Evolutionary conservation across 2,113 vertebrate genomes (phyloP), one percentile per base, ranked within the genome.

Genomic region (Sakesphorus luctuosus): DNA sequence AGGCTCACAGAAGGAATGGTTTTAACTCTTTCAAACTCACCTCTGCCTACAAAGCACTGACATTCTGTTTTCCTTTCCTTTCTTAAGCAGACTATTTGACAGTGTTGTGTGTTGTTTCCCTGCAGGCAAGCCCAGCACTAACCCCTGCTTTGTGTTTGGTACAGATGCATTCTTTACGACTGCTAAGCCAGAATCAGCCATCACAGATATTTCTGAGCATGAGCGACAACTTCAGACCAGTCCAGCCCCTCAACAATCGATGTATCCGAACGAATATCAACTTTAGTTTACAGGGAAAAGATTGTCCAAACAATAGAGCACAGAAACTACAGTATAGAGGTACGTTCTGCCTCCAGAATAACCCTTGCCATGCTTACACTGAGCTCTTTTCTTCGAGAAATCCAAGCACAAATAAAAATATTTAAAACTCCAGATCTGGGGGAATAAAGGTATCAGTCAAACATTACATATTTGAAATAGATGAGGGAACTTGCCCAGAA

Each of bases 201-300:
- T 99, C 99, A 91, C 99, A 99, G 98, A 99, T 99, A 97, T 99
- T 99, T 97, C 98, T 99, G 97, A 99, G 99, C 98, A 99, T 99
- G 99, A 99, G 99, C 9, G 99, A 99, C 97, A 99, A 99, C 81
- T 99, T 99, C 91, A 98, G 99, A 94, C 99, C 99, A 3, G 98
- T 99, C n/a, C 99, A 99, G 97, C 98, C 99, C 15, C 98, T 99
- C 86, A 99, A 99, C 98, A 99, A 99, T 97, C 99, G 99, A 97
- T 99, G 99, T 96, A 99, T 99, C 96, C 99, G 99, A 95, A 99
- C 99, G 96, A 99, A 99, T 94, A 99, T 99, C 98, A 99, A 99
- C 98, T 99, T 99, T 98, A 99, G 98, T 98, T 98, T 99, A 98
- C 99, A 99, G 95, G 99, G 99, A 91, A 99, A 99, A 97, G 99